Evolutionary conservation across 2,888 invertebrate species (phyloP).

Genomic region (Theretra japonica): DNA sequence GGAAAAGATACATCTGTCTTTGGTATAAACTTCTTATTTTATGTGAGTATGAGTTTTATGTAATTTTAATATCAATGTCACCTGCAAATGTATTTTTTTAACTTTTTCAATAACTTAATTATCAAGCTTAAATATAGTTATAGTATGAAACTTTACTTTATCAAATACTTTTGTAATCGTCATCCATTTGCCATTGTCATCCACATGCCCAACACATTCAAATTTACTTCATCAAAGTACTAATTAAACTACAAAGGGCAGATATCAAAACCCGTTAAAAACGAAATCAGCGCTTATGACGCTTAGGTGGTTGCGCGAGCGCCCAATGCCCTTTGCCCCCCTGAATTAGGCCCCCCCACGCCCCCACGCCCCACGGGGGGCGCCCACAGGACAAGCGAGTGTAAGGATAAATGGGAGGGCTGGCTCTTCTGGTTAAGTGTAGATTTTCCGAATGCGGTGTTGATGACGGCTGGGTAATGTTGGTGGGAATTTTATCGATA

Average conservation of each 20-base stretch:
- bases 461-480: slow-evolving; percentile 76
- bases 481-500: slow-evolving; percentile 39
- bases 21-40: too few relatives aligned
- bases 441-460: slow-evolving; percentile 86
- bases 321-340: slow-evolving; percentile 77
- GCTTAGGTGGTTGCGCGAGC: slow-evolving; percentile 65
- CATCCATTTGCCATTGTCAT: too few relatives aligned
- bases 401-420: slow-evolving; percentile 85
- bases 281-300: slow-evolving; percentile 69
- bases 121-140: too few relatives aligned
- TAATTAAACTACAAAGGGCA: slow-evolving; percentile 19
- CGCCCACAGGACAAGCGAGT: slow-evolving; percentile 75
- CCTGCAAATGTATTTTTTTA: too few relatives aligned
- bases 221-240: too few relatives aligned
- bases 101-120: too few relatives aligned
- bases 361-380: slow-evolving; percentile 39
- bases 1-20: too few relatives aligned
- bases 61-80: too few relatives aligned
- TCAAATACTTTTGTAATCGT: too few relatives aligned
- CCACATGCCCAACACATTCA: background rate
- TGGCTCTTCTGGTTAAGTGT: slow-evolving; percentile 85
- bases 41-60: too few relatives aligned
- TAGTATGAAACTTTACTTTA: too few relatives aligned
- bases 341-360: slow-evolving; percentile 64
- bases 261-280: slow-evolving; percentile 32